phyloP scores from a whole-genome alignment of 2,888 invertebrate species.

The Drosophila villosipedis region DNA sequence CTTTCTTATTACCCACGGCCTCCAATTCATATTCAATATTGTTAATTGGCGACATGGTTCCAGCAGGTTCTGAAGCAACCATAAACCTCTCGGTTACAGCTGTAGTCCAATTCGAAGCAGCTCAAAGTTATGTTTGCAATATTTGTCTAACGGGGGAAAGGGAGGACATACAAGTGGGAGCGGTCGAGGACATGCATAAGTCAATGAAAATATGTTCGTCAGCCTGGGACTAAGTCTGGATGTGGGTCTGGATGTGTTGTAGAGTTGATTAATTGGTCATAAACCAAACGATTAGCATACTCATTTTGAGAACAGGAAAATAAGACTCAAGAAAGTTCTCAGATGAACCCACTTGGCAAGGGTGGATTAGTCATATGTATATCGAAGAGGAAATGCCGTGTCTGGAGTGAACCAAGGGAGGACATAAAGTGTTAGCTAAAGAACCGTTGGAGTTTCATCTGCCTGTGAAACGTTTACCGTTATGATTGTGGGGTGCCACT shows the following conservation, averaged over 20 bases:
- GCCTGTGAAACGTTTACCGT: conserved; percentile 56
- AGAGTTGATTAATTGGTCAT: conserved; percentile 74
- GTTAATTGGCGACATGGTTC: conserved; percentile 71
- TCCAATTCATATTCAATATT: conserved; percentile 59
- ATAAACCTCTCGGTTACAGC: conserved; percentile 62
- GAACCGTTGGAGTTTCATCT: conserved; percentile 21
- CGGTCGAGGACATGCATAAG: conserved; percentile 26
- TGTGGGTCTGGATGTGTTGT: conserved; percentile 14
- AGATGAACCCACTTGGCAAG: conserved; percentile 11
- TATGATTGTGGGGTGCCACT: conserved; percentile 66
- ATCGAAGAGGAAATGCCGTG: not conserved
- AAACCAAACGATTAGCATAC: conserved; percentile 69
- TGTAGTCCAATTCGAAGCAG: conserved; percentile 45
- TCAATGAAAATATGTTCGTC: conserved; percentile 28
- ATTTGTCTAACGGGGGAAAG: conserved; percentile 21
- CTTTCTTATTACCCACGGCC: not conserved
- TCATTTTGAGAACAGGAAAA: conserved; percentile 21
- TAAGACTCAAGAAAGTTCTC: conserved; percentile 11
- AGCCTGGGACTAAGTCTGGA: not conserved
- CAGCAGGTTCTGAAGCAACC: conserved; percentile 29
- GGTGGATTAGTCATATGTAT: conserved; percentile 3
- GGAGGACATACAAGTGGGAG: conserved; percentile 32
- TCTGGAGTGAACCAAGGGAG: conserved; percentile 15
- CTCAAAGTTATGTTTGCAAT: conserved; percentile 48
- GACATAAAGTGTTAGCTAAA: conserved; percentile 13